A percentile compares a stretch with the other conserved stretches of the same genome.
Evolutionary conservation across 2,113 vertebrate genomes (phyloP).

Genomic region (Heteronetta atricapilla): DNA sequence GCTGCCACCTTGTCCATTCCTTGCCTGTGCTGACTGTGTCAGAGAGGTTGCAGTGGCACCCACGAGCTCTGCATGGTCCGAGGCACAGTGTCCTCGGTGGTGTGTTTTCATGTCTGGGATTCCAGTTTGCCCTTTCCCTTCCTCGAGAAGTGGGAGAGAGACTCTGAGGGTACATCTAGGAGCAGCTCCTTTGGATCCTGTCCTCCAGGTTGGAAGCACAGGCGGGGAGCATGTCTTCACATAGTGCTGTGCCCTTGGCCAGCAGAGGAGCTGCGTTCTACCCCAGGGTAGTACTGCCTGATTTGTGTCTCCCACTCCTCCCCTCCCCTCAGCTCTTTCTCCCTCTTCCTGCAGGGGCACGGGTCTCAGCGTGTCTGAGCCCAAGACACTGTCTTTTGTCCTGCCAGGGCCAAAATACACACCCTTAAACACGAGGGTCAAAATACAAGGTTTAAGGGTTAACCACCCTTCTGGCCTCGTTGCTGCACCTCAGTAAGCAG

Average conservation of each 20-base stretch:
- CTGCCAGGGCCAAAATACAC: not conserved
- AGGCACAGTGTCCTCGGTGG: rapidly evolving
- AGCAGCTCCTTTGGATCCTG: not conserved
- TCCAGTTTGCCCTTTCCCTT: not conserved
- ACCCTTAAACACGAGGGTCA: not conserved
- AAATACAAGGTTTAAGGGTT: not conserved
- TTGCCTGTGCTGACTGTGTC: not conserved
- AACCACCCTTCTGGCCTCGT: not conserved
- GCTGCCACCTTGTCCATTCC: not conserved
- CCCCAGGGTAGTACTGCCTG: not conserved
- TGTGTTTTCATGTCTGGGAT: not conserved
- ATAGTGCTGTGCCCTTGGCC: not conserved
- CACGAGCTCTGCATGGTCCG: not conserved
- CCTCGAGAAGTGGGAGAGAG: not conserved
- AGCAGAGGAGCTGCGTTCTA: not conserved
- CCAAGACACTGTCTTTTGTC: not conserved
- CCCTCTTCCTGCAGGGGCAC: not conserved
- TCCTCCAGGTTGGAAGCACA: not conserved
- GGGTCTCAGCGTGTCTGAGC: not conserved
- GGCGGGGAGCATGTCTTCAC: not conserved
- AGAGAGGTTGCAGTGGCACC: rapidly evolving
- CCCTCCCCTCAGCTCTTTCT: not conserved
- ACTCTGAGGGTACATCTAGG: not conserved
- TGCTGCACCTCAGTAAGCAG: not conserved
- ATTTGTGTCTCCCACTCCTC: not conserved